Percentiles rank a stretch among this genome's conserved stretches.
phyloP scores from a whole-genome alignment of 1,140 invertebrate species.

The Euglossa dilemma region DNA sequence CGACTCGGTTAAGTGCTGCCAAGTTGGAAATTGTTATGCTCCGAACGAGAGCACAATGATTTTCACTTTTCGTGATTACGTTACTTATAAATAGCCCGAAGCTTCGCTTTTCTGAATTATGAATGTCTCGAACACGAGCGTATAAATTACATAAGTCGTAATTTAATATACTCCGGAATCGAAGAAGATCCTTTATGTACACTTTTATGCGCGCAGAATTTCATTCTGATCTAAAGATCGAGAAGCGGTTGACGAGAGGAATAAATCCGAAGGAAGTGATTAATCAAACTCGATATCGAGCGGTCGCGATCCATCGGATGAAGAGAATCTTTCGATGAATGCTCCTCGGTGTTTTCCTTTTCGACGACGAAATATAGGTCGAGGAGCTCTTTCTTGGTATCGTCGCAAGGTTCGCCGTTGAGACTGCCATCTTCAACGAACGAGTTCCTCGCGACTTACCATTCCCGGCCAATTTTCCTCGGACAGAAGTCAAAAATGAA shows the following conservation, averaged over 20 bases:
- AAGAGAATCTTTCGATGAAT: slow-evolving; percentile 37
- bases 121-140: neutral
- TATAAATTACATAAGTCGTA: neutral
- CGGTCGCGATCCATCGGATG: neutral
- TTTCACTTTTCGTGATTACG: neutral
- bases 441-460: slow-evolving; percentile 15
- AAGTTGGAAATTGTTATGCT: slow-evolving; percentile 1
- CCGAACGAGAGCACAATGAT: neutral
- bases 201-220: neutral
- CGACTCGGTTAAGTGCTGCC: neutral
- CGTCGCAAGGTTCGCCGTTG: slow-evolving; percentile 36
- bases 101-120: neutral
- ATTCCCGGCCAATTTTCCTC: neutral
- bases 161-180: neutral
- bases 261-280: neutral
- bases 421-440: slow-evolving; percentile 32
- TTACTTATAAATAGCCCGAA: neutral
- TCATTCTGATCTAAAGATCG: neutral
- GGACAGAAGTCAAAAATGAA: no score
- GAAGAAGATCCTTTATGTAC: no score
- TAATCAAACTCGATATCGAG: neutral
- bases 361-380: slow-evolving; percentile 55
- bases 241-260: neutral
- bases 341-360: slow-evolving; percentile 27
- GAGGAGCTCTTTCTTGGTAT: slow-evolving; percentile 47